Percentiles rank a stretch among this genome's conserved stretches.
phyloP scores from a whole-genome alignment of 2,888 invertebrate genomes.

The Cataglyphis albicans region DNA sequence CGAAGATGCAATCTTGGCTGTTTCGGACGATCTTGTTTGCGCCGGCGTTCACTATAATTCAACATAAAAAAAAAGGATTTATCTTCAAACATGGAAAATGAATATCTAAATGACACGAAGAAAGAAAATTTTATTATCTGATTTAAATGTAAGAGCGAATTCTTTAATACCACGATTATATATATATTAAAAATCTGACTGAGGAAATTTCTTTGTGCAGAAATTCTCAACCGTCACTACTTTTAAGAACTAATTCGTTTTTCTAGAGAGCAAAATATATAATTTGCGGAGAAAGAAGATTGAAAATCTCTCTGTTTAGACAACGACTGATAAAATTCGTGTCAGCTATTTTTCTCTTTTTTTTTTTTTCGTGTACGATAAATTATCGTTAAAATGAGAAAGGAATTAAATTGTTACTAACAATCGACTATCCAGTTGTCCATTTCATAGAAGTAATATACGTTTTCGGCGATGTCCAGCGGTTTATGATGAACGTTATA shows the following conservation, averaged over 20 bases:
- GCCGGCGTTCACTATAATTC: conserved; percentile 87
- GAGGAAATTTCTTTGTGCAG: too few relatives aligned
- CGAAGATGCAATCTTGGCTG: conserved; percentile 90
- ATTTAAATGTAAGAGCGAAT: too few relatives aligned
- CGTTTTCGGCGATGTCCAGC: conserved; percentile 87
- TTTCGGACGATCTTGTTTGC: conserved; percentile 90
- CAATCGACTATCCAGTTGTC: conserved; percentile 86
- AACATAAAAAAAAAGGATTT: neutral
- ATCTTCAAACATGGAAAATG: neutral
- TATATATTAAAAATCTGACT: too few relatives aligned
- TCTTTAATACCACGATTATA: too few relatives aligned
- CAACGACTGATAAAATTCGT: too few relatives aligned
- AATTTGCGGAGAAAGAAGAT: neutral
- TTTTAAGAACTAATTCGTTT: too few relatives aligned
- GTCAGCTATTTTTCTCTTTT: too few relatives aligned
- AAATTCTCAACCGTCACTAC: too few relatives aligned
- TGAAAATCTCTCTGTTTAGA: neutral
- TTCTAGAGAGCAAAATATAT: too few relatives aligned
- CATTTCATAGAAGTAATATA: conserved; percentile 88
- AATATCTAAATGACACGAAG: neutral
- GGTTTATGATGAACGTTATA: conserved; percentile 88
- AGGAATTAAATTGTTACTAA: conserved; percentile 73
- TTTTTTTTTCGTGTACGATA: neutral
- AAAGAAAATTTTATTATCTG: neutral
- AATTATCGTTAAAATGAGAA: too few relatives aligned